Percentiles rank a stretch among this genome's conserved stretches.
These are phyloP conservation scores for Tympanoctomys barrerae DNA, from an alignment of 2,797 vertebrate species.

Conservation along the genomic window DNA sequence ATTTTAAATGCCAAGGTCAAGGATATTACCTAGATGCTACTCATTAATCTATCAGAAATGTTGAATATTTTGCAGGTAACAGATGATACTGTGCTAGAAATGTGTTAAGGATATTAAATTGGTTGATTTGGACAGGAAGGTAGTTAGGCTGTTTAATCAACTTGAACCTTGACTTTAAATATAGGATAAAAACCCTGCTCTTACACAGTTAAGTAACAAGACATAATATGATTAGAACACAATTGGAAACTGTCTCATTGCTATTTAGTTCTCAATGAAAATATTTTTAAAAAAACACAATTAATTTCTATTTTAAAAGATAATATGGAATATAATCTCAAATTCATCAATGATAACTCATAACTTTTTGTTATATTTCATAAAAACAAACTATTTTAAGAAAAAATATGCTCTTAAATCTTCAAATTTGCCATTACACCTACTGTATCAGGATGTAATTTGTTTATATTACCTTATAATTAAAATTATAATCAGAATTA, in stretches of 20 bases:
- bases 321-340: background rate
- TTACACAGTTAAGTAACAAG: background rate
- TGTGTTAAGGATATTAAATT: background rate
- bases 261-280: no score
- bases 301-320: background rate
- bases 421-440: background rate
- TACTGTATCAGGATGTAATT: background rate
- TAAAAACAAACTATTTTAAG: constrained; percentile 5
- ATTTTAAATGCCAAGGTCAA: background rate
- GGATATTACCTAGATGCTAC: no score
- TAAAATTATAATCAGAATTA: background rate
- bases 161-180: background rate
- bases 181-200: background rate
- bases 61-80: background rate
- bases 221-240: background rate
- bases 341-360: background rate
- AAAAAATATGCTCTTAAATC: background rate
- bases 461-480: background rate
- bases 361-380: constrained; percentile 10
- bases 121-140: background rate
- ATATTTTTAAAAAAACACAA: no score
- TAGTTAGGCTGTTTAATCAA: background rate
- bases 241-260: no score
- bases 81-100: background rate
- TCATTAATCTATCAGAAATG: background rate